These are phyloP conservation scores for Patella ulyssiponensis DNA, from an alignment of 2,888 invertebrate genomes.

Conservation along the genomic window DNA sequence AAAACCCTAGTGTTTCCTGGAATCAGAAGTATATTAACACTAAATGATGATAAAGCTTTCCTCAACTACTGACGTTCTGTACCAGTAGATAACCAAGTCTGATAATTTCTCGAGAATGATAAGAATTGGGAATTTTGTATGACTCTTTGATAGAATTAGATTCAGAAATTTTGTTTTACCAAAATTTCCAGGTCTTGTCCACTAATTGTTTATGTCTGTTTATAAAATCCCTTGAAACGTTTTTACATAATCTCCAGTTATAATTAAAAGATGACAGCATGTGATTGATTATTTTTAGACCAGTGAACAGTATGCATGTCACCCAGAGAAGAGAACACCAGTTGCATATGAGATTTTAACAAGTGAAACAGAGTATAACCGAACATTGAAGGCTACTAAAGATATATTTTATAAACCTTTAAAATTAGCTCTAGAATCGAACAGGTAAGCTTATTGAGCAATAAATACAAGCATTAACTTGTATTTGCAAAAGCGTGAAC, in stretches of 20 bases:
- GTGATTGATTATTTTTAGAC: conserved; percentile 46
- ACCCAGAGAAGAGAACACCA: conserved; percentile 64
- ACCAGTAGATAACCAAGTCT: too few species aligned
- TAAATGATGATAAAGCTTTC: too few species aligned
- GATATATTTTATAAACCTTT: conserved; percentile 65
- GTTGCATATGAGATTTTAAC: conserved; percentile 65
- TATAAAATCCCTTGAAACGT: not conserved
- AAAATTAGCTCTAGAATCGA: conserved; percentile 63
- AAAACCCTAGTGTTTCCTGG: too few species aligned
- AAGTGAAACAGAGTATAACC: conserved; percentile 66
- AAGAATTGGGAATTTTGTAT: too few species aligned
- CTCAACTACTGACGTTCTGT: too few species aligned
- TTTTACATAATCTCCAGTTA: not conserved
- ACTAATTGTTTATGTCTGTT: conserved; percentile 2
- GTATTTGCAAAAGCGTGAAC: too few species aligned
- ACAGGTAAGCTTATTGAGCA: conserved; percentile 50
- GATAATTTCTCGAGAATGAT: too few species aligned
- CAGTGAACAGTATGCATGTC: conserved; percentile 51
- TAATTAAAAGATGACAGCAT: not conserved
- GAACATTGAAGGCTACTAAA: conserved; percentile 59
- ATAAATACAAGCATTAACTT: too few species aligned
- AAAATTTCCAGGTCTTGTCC: not conserved
- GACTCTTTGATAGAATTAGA: not conserved
- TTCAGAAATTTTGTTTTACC: not conserved
- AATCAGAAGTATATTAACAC: too few species aligned